Evolutionary conservation across 2,797 vertebrate genomes (phyloP).

Genomic region (Artibeus lituratus): DNA sequence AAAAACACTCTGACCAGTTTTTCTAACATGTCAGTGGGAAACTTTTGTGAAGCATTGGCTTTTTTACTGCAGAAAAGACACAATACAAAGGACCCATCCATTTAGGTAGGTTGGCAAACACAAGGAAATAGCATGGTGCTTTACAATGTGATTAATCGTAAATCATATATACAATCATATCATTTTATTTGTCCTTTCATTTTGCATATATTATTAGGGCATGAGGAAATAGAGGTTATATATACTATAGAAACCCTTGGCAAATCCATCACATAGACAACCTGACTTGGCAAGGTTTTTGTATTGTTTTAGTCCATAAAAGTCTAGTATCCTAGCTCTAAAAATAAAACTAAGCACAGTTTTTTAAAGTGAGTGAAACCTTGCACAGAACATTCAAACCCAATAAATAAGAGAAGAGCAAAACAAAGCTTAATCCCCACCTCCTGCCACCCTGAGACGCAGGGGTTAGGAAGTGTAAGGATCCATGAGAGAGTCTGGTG

Average conservation of each 20-base stretch:
- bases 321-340: neutral
- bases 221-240: neutral
- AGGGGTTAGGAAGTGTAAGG: neutral
- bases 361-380: neutral
- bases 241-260: neutral
- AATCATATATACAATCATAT: neutral
- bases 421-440: neutral
- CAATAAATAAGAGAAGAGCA: neutral
- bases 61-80: conserved; percentile 19
- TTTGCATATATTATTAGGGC: neutral
- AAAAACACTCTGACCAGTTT: neutral
- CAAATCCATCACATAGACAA: neutral
- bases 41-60: neutral
- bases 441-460: neutral
- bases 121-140: neutral
- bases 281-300: neutral
- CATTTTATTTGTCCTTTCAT: neutral
- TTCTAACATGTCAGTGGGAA: neutral
- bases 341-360: neutral
- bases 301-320: neutral
- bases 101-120: neutral
- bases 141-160: neutral
- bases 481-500: neutral
- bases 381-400: neutral
- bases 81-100: neutral